Evolutionary conservation across 2,113 vertebrate species (phyloP), one percentile per base, ranked within the genome.

Genomic region (Lonchura striata): DNA sequence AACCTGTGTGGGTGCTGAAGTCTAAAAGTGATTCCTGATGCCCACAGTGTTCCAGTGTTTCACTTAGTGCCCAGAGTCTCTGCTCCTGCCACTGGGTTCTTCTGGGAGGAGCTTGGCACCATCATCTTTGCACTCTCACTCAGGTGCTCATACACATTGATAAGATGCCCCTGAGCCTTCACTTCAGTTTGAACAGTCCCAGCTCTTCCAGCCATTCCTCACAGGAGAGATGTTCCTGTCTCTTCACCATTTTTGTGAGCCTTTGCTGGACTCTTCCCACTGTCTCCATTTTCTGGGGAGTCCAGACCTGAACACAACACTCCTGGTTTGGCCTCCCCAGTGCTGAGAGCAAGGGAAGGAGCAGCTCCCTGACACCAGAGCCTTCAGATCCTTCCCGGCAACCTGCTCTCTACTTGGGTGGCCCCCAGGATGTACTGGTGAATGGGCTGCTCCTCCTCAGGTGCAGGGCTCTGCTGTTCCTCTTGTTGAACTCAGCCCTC

Each of bases 1-100:
- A 74, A 2, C 54, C 30, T 35, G 16, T 72, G 33, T 17, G 30
- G 24, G 30, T 64, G 44, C 27, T 87, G 0, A 0, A 19, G 39
- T 33, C 9, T 52, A 4, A 50, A 56, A 65, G 22, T 7, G 14
- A 63, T 82, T 41, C 35, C 47, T 59, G 28, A 35, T 7, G 2
- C 60, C 71, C 5, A 4, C 24, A 57, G 16, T 19, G 8, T 46
- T 68, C 31, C 49, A 8, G 8, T 80, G 57, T 57, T 79, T 47
- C 47, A 23, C 5, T 54, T 31, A 9, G 20, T 72, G 21, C n/a
- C 30, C 25, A 1, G 39, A 46, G 65, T 10, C 28, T 81, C 39
- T 84, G 18, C 30, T 57, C 30, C 50, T 85, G 50, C 2, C 22
- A 1, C n/a, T 5, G 10, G 7, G 5, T n/a, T 77, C 15, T 20